Conservation (phyloP, 2,888 invertebrate genomes). For the Mythimna albipuncta region DNA sequence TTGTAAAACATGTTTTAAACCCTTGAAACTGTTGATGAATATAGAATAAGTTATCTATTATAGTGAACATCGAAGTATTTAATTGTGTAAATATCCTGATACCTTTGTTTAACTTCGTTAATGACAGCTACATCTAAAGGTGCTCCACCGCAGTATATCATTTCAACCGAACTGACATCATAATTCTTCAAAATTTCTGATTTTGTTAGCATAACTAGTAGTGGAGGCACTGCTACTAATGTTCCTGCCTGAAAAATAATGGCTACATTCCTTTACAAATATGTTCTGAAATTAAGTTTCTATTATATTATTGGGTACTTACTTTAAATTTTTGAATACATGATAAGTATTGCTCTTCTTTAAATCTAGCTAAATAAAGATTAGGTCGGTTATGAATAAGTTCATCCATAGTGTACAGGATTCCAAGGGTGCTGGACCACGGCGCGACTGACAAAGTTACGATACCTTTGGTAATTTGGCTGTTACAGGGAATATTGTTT, state of each 20-base stretch:
- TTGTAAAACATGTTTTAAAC: slow-evolving; percentile 74
- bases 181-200: slow-evolving; percentile 73
- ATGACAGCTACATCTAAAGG: slow-evolving; percentile 68
- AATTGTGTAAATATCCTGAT: not conserved
- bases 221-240: slow-evolving; percentile 74
- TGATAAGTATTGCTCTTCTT: slow-evolving; percentile 74
- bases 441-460: slow-evolving; percentile 73
- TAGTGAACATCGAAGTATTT: slow-evolving; percentile 43
- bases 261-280: not conserved
- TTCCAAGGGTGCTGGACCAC: slow-evolving; percentile 80
- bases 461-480: slow-evolving; percentile 56
- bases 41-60: slow-evolving; percentile 73
- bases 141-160: slow-evolving; percentile 78
- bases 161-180: slow-evolving; percentile 76
- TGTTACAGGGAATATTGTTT: slow-evolving; percentile 29
- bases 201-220: slow-evolving; percentile 75
- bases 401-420: slow-evolving; percentile 66
- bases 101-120: slow-evolving; percentile 72
- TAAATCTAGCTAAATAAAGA: slow-evolving; percentile 69
- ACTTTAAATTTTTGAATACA: slow-evolving; percentile 81
- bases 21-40: slow-evolving; percentile 70
- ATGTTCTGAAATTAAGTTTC: not conserved
- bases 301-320: slow-evolving; percentile 11
- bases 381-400: slow-evolving; percentile 65
- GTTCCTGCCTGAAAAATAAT: slow-evolving; percentile 68